Base-by-base conservation (phyloP, 2,888 invertebrate genomes). In the Galeruca laticollis region DNA sequence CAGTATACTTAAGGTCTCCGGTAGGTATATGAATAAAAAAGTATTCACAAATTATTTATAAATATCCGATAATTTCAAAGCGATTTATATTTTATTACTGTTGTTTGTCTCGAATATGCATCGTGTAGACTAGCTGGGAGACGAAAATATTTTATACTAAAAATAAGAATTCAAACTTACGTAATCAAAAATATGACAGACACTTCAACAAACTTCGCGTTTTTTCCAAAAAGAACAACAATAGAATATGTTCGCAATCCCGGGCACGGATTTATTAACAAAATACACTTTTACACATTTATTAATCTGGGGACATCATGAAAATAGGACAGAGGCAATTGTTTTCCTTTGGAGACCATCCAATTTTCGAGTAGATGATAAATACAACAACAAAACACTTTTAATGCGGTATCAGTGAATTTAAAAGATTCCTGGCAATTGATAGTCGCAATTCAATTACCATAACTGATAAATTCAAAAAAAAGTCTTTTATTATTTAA, bases 321-420 rank as follows among this genome's bases (percentile, higher is more conserved):
- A 64, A 73, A 73, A 73, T 73, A 73, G 73, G 68, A 64, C 63
- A 69, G 60, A 66, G 67, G 68, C 74, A 59, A 73, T 74, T 74
- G 71, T 72, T 69, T 64, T 70, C 43, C 49, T 60, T 71, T 74
- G 74, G 74, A 74, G 60, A 64, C 59, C 9, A 49, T 74, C 74
- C 74, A 74, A 74, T 40, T 63, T 54, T 64, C 54, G 40, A 61
- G 69, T 65, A 47, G 47, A 56, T 66, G 66, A 47, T 51, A 60
- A 60, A 62, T 51, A 49, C 66, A 43, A 67, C 57, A 67, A 73
- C 69, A 71, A 71, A 67, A 57, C 65, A 69, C 59, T 71, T 47
- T 64, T 60, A 43, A 37, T 51, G 10, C 60, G 60, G 20, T 59
- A 68, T 64, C 57, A 69, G 56, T 65, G 15, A 60, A n/a, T 26